Percentiles rank a stretch among this genome's conserved stretches.
These are phyloP conservation scores for Phoenicopterus ruber DNA, from an alignment of 2,113 vertebrate species.

Conservation along the genomic window DNA sequence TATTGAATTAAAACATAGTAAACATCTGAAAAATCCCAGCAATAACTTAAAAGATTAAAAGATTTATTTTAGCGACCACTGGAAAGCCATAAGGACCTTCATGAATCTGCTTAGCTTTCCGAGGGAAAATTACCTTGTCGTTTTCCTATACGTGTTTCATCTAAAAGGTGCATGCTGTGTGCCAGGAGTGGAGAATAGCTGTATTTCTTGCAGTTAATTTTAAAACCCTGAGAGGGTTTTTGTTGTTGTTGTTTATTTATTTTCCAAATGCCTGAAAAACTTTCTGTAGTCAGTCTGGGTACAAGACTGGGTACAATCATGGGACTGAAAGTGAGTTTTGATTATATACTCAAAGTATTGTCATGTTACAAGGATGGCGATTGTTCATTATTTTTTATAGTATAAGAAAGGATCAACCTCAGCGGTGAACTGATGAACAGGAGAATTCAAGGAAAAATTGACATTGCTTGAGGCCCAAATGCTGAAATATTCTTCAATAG, in stretches of 20 bases:
- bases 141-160: not conserved
- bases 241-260: not conserved
- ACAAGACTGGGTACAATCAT: not conserved
- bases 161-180: not conserved
- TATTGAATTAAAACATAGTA: not conserved
- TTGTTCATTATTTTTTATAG: conserved; percentile 13
- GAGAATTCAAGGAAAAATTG: conserved; percentile 68
- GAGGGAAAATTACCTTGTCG: not conserved
- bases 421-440: conserved; percentile 23
- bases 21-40: not conserved
- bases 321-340: not conserved
- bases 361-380: not conserved
- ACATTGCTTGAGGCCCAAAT: conserved; percentile 70
- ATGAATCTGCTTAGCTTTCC: not conserved
- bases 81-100: not conserved
- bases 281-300: not conserved
- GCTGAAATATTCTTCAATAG: conserved; percentile 60
- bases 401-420: not conserved
- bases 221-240: not conserved
- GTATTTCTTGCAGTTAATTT: not conserved
- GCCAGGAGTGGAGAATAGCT: not conserved
- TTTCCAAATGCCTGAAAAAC: not conserved
- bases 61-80: not conserved
- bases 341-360: not conserved
- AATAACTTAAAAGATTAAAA: not conserved